A percentile compares a stretch with the other conserved stretches of the same genome.
Evolutionary conservation across 2,797 vertebrate species (phyloP).

Genomic region (Artibeus lituratus): DNA sequence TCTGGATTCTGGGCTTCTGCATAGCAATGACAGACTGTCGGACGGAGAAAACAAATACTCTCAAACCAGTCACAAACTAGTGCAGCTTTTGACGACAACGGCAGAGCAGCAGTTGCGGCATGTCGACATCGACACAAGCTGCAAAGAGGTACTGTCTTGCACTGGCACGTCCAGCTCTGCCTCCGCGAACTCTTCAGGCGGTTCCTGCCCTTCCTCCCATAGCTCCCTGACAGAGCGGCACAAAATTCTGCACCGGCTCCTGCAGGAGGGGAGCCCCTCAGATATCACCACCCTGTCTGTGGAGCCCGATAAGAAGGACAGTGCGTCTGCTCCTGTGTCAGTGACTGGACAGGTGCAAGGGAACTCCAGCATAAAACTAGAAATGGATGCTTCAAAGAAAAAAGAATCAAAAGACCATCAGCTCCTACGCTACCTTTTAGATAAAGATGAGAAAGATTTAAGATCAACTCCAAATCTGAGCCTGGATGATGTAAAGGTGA

Average conservation of each 20-base stretch:
- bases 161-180: constrained; percentile 72
- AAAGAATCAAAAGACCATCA: constrained; percentile 95
- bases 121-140: constrained; percentile 77
- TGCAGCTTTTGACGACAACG: constrained; percentile 84
- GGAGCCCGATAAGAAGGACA: constrained; percentile 84
- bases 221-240: constrained; percentile 94
- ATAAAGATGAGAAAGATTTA: constrained; percentile 95
- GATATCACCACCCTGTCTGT: constrained; percentile 82
- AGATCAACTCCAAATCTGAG: constrained; percentile 88
- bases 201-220: constrained; percentile 90
- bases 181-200: constrained; percentile 73
- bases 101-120: constrained; percentile 84
- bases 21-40: constrained; percentile 76
- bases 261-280: constrained; percentile 93
- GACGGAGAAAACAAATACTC: constrained; percentile 86
- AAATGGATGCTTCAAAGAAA: constrained; percentile 80
- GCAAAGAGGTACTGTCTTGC: constrained; percentile 80
- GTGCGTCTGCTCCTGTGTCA: constrained; percentile 23
- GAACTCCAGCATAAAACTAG: constrained; percentile 74
- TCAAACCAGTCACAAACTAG: constrained; percentile 84
- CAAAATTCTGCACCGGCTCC: constrained; percentile 94
- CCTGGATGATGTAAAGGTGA: constrained; percentile 92
- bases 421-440: constrained; percentile 94
- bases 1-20: constrained; percentile 79
- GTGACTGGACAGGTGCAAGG: constrained; percentile 66